phyloP scores from a whole-genome alignment of 2,113 vertebrate species.

The Hystrix brachyura region DNA sequence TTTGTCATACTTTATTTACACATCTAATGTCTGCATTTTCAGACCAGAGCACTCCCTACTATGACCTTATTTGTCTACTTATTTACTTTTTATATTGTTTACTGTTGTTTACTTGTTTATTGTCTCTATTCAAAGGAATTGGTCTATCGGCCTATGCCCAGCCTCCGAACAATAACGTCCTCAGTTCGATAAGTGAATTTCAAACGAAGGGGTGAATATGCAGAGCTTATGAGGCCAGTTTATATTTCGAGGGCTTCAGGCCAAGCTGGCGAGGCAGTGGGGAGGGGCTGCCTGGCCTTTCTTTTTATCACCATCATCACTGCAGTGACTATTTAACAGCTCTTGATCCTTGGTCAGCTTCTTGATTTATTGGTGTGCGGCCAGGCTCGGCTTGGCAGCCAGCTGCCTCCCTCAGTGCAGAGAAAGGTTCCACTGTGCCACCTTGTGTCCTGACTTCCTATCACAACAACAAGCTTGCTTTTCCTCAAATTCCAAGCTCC shows the following conservation, averaged over 20 bases:
- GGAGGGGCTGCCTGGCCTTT: neutral
- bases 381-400: neutral
- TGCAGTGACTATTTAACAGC: neutral
- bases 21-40: neutral
- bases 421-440: conserved; percentile 87
- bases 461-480: neutral
- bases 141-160: too few relatives aligned
- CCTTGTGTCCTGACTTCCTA: conserved; percentile 87
- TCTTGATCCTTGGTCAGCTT: neutral
- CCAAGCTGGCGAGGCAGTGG: neutral
- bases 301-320: neutral
- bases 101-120: neutral
- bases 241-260: neutral
- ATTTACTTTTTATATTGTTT: neutral
- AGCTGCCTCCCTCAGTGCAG: conserved; percentile 57
- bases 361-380: conserved; percentile 33
- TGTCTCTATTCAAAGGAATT: neutral
- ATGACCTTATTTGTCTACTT: neutral
- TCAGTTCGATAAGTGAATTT: neutral
- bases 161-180: too few relatives aligned
- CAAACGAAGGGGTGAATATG: neutral
- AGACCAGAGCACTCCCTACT: neutral
- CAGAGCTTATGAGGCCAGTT: neutral
- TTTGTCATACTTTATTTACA: neutral
- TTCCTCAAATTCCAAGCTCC: neutral